Percentiles rank a stretch among this genome's conserved stretches.
These are phyloP conservation scores for Danio kyathit DNA, from an alignment of 2,797 vertebrate genomes.

Conservation along the genomic window DNA sequence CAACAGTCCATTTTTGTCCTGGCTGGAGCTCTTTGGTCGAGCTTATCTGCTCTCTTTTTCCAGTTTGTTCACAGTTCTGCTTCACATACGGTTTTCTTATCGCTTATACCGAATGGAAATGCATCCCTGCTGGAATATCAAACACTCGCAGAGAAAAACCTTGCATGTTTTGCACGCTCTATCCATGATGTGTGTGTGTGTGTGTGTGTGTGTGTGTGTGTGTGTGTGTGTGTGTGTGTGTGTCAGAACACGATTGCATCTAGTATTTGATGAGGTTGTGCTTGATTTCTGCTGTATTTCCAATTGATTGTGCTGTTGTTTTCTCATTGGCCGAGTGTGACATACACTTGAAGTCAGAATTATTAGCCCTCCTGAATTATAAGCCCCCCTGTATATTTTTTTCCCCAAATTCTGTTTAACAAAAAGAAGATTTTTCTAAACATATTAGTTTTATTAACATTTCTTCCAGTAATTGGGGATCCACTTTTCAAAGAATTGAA, in stretches of 20 bases:
- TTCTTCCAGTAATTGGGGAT: not conserved
- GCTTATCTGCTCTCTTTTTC: not conserved
- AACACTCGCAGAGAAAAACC: slow-evolving; percentile 11
- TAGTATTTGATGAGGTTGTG: not conserved
- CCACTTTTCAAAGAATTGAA: not conserved
- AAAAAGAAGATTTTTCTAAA: too few relatives aligned
- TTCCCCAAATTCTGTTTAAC: too few relatives aligned
- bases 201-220: not conserved
- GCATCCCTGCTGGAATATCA: slow-evolving; percentile 13
- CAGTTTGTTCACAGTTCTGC: not conserved
- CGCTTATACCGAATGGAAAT: slow-evolving; percentile 18
- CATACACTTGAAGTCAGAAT: too few relatives aligned
- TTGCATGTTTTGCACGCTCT: not conserved
- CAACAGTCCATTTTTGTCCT: not conserved
- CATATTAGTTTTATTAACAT: too few relatives aligned
- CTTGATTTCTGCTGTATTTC: not conserved
- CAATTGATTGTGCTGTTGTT: not conserved
- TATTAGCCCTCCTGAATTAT: too few relatives aligned
- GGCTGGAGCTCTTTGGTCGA: not conserved
- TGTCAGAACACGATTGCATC: not conserved
- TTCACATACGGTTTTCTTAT: slow-evolving; percentile 29
- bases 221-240: not conserved
- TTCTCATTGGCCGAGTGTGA: not conserved
- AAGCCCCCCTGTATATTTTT: too few relatives aligned
- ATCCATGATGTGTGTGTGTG: not conserved